Conservation (phyloP, 64 coral and sea anemone genomes). For the Astreopora myriophthalma region DNA sequence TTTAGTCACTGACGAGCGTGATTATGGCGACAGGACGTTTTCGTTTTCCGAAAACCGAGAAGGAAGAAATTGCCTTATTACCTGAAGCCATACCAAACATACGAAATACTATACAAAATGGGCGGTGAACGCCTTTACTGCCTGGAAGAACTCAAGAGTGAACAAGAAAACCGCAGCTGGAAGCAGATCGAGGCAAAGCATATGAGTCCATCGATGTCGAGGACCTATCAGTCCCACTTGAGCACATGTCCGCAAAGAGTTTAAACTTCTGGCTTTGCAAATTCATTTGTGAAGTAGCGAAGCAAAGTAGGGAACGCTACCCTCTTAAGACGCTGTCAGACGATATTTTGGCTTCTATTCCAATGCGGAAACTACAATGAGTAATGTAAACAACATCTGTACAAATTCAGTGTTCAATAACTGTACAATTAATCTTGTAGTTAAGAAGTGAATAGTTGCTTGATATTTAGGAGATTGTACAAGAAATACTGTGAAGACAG, state of each 20-base stretch:
- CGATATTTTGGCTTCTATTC: no score
- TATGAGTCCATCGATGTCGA: neutral
- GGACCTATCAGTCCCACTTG: constrained; percentile 49
- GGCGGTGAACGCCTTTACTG: constrained; percentile 16
- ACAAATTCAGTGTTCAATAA: neutral
- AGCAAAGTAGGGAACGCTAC: constrained; percentile 21
- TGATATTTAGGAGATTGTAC: no score
- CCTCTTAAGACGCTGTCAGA: constrained; percentile 1
- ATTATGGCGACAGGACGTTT: neutral
- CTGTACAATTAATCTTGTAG: neutral
- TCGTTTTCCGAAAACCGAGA: neutral
- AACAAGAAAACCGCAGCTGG: no score
- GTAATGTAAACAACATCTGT: no score
- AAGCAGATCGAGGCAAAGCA: constrained; percentile 20
- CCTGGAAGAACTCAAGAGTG: no score
- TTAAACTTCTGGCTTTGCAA: constrained; percentile 49
- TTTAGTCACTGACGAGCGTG: no score
- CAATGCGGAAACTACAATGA: no score
- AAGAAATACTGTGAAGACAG: no score
- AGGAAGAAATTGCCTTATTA: constrained; percentile 26
- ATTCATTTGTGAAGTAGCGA: constrained; percentile 50
- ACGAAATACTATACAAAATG: constrained; percentile 52
- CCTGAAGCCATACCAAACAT: constrained; percentile 30
- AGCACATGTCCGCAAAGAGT: constrained; percentile 42
- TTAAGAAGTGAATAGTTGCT: constrained; percentile 2